A percentile compares a stretch with the other conserved stretches of the same genome.
These are phyloP conservation scores for Cyprinodon variegatus DNA, from an alignment of 2,113 vertebrate species.

Conservation along the genomic window DNA sequence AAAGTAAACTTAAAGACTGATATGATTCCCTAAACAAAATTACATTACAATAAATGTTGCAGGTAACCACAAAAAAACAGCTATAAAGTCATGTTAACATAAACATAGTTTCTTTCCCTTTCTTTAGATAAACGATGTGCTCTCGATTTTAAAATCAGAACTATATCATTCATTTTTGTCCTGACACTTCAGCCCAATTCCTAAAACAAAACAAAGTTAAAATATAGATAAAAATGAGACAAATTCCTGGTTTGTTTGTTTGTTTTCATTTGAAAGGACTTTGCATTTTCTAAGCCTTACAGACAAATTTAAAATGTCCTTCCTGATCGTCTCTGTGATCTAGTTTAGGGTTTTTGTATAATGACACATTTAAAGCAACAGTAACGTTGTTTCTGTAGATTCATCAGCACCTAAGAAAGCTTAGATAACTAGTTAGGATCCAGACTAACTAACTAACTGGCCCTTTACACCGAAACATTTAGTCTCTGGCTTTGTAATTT, in stretches of 20 bases:
- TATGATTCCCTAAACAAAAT: conserved; percentile 6
- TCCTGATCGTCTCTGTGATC: background rate
- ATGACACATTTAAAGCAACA: background rate
- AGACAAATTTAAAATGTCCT: background rate
- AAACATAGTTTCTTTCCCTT: background rate
- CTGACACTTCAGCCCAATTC: conserved; percentile 3
- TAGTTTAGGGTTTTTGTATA: background rate
- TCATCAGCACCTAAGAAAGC: background rate
- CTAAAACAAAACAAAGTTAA: background rate
- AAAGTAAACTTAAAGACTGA: background rate
- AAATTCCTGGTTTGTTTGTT: background rate
- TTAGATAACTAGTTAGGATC: background rate
- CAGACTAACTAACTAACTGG: background rate
- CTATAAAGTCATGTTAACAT: background rate
- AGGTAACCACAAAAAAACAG: conserved; percentile 1
- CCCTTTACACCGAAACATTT: background rate
- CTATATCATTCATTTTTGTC: no score
- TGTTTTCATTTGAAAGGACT: background rate
- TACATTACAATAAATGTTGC: background rate
- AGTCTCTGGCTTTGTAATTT: background rate
- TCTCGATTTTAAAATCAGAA: no score
- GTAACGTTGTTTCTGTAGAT: background rate
- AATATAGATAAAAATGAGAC: background rate
- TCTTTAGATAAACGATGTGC: background rate
- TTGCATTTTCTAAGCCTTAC: background rate